A percentile compares a stretch with the other conserved stretches of the same genome.
These are phyloP conservation scores for Apis florea DNA, from an alignment of 1,140 invertebrate species.

Conservation along the genomic window DNA sequence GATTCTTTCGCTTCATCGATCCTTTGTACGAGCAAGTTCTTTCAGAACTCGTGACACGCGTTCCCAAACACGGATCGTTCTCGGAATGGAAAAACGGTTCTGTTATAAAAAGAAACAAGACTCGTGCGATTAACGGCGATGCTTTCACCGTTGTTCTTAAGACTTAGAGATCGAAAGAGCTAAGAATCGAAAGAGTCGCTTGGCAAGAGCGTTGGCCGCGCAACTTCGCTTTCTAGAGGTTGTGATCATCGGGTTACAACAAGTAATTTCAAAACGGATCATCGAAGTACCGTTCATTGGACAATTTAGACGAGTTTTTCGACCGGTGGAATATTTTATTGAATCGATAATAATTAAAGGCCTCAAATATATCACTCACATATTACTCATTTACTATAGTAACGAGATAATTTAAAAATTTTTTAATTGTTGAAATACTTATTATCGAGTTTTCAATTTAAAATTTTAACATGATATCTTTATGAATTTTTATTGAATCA, in stretches of 20 bases:
- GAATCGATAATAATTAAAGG: no score
- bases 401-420: no score
- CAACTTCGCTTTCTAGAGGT: slow-evolving; percentile 59
- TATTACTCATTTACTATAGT: no score
- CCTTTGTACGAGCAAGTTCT: slow-evolving; percentile 10
- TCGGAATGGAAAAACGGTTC: neutral
- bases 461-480: no score
- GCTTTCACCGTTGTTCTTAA: slow-evolving; percentile 59
- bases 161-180: slow-evolving; percentile 29
- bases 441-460: no score
- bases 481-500: no score
- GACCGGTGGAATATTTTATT: no score
- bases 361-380: no score
- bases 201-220: slow-evolving; percentile 44
- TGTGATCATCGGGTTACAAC: slow-evolving; percentile 55
- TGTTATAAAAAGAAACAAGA: slow-evolving; percentile 20
- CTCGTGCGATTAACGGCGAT: slow-evolving; percentile 51
- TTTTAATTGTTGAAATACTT: no score
- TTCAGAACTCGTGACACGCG: neutral
- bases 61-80: neutral
- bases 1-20: slow-evolving; percentile 35
- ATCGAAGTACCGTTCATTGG: no score
- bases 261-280: neutral
- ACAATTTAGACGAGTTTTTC: no score
- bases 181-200: slow-evolving; percentile 27